These are phyloP conservation scores for Drosophila mimica DNA, from an alignment of 2,888 invertebrate species.

Conservation along the genomic window DNA sequence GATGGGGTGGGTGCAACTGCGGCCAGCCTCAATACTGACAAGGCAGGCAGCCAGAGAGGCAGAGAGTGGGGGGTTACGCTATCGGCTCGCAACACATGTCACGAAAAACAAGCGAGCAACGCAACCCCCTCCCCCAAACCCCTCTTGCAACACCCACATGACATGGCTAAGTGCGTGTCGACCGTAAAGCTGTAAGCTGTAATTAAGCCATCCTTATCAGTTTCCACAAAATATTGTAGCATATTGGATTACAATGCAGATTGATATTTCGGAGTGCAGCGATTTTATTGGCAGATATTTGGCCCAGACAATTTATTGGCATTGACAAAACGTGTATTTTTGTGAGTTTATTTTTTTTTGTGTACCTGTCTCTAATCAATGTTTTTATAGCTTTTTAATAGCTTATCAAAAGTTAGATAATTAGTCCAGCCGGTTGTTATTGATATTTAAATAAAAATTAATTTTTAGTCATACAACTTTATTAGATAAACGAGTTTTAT, in stretches of 20 bases:
- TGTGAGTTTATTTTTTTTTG: too few species aligned
- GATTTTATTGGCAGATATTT: neutral
- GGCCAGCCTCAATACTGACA: conserved; percentile 50
- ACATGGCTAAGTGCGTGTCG: conserved; percentile 59
- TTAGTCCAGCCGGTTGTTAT: neutral
- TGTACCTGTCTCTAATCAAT: neutral
- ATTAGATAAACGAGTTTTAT: neutral
- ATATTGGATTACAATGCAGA: conserved; percentile 57
- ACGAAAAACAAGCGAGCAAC: conserved; percentile 64
- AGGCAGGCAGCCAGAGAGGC: neutral
- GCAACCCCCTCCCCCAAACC: neutral
- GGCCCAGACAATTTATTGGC: neutral
- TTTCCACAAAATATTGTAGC: conserved; percentile 50
- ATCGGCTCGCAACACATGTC: conserved; percentile 77
- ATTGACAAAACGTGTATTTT: neutral
- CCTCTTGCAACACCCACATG: conserved; percentile 11
- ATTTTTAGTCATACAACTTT: neutral
- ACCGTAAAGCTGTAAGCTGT: conserved; percentile 55
- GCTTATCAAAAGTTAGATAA: neutral
- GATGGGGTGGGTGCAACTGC: conserved; percentile 42
- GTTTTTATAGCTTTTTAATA: neutral
- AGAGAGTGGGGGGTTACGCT: conserved; percentile 64
- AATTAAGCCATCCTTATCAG: conserved; percentile 64
- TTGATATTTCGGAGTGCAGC: conserved; percentile 6
- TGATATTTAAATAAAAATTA: neutral